These are phyloP conservation scores for Pygocentrus nattereri DNA, from an alignment of 2,797 vertebrate species.

Conservation along the genomic window DNA sequence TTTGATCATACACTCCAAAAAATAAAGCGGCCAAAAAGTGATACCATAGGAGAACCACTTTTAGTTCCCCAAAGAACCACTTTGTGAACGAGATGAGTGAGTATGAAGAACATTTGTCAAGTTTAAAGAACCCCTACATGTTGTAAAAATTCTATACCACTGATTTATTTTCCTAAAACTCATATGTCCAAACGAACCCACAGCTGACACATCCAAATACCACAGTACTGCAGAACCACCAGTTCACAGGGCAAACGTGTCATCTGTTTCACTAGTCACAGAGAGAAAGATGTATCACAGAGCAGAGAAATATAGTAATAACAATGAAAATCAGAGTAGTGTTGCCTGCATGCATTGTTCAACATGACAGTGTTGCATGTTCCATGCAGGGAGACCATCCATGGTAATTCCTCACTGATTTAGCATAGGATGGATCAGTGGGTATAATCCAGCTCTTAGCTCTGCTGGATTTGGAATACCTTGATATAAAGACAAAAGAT, in stretches of 20 bases:
- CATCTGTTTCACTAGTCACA: constrained; percentile 47
- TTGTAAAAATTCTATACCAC: too few relatives aligned
- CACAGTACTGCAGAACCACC: not conserved
- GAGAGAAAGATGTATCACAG: not conserved
- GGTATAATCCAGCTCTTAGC: constrained; percentile 26
- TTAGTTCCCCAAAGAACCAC: too few relatives aligned
- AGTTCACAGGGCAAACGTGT: not conserved
- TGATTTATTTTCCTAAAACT: too few relatives aligned
- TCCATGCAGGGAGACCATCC: constrained; percentile 25
- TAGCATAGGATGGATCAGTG: constrained; percentile 35
- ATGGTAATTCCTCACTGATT: constrained; percentile 40
- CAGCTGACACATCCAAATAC: not conserved
- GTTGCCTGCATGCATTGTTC: constrained; percentile 18
- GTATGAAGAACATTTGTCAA: too few relatives aligned
- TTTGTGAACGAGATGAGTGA: too few relatives aligned
- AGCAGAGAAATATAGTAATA: constrained; percentile 35
- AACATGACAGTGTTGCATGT: constrained; percentile 11
- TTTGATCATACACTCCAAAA: too few relatives aligned
- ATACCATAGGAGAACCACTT: too few relatives aligned
- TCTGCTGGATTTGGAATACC: constrained; percentile 24
- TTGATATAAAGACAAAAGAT: not conserved
- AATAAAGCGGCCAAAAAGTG: too few relatives aligned
- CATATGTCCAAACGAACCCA: too few relatives aligned
- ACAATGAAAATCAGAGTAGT: not conserved
- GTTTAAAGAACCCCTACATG: too few relatives aligned